Evolutionary conservation across 2,888 invertebrate species (phyloP).

Genomic region (Eristalis intricaria): DNA sequence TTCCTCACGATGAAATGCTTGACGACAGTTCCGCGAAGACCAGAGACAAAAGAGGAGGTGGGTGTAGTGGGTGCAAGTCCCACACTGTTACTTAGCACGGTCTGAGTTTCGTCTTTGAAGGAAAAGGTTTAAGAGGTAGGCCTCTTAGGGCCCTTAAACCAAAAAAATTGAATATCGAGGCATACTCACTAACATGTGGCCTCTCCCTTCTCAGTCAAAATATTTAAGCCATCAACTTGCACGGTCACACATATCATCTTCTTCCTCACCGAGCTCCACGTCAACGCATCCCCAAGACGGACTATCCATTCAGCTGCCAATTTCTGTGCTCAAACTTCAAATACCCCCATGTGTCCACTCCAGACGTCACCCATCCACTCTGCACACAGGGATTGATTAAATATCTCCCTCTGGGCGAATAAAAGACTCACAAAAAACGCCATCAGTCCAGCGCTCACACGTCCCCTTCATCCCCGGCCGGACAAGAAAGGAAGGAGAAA

Average conservation of each 20-base stretch:
- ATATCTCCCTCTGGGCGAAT: constrained; percentile 30
- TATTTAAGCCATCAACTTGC: background rate
- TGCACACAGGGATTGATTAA: constrained; percentile 32
- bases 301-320: background rate
- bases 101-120: no score
- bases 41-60: no score
- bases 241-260: background rate
- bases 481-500: background rate
- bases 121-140: no score
- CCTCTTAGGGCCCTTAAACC: no score
- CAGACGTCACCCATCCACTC: constrained; percentile 1
- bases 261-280: background rate
- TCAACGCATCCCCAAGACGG: background rate
- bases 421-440: constrained; percentile 20
- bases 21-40: no score
- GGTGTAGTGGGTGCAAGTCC: no score
- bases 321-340: background rate
- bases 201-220: background rate
- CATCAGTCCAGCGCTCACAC: constrained; percentile 28
- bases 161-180: no score
- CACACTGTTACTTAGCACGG: no score
- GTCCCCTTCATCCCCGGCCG: constrained; percentile 12
- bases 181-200: background rate
- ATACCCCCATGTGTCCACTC: background rate
- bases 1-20: no score